Percentiles rank a stretch among this genome's conserved stretches.
phyloP scores from a whole-genome alignment of 2,113 vertebrate species.

The Nothoprocta perdicaria region DNA sequence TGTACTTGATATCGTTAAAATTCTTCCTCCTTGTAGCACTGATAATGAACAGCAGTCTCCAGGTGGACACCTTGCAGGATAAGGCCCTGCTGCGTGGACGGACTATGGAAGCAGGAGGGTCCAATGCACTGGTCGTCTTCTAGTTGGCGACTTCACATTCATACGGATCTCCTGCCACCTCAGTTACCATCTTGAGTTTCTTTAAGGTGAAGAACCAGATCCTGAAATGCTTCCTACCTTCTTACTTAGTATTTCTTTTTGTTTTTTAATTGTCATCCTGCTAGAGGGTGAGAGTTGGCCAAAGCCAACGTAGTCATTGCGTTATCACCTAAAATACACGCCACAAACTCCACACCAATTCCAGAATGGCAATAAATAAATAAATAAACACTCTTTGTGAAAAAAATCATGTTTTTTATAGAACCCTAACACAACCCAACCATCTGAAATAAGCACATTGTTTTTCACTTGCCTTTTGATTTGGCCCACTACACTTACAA shows the following conservation, averaged over 20 bases:
- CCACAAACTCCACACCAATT: neutral
- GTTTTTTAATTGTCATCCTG: neutral
- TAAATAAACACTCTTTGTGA: neutral
- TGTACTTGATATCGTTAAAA: neutral
- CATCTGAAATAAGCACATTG: neutral
- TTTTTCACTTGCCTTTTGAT: neutral
- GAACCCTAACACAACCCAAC: neutral
- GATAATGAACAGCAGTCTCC: slow-evolving; percentile 44
- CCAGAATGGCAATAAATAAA: neutral
- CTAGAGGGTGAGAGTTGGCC: neutral
- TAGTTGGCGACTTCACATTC: neutral
- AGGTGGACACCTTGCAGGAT: slow-evolving; percentile 39
- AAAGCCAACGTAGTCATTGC: neutral
- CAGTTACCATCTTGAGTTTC: neutral
- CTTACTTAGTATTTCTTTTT: neutral
- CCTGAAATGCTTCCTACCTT: neutral
- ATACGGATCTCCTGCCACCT: neutral
- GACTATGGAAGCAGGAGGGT: slow-evolving; percentile 1
- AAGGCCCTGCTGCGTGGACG: neutral
- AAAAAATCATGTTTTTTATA: neutral
- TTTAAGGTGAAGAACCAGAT: neutral
- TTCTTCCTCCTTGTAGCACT: slow-evolving; percentile 32
- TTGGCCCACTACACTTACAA: neutral
- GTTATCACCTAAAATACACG: neutral
- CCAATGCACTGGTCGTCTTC: neutral